Base-by-base conservation (phyloP, 2,888 invertebrate species). In the Harpagoxenus sublaevis region DNA sequence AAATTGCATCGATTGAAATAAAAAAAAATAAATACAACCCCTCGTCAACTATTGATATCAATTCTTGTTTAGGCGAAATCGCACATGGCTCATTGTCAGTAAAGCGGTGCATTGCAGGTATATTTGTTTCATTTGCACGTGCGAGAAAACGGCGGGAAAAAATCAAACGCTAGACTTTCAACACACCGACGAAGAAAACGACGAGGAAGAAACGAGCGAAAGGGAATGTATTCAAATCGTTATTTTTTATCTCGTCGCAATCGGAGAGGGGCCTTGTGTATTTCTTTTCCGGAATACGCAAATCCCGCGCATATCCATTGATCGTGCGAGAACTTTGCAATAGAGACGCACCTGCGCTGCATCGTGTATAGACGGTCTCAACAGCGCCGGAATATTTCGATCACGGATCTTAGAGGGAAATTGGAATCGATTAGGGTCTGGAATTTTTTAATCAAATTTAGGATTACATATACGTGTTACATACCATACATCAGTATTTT, bases 171-270 rank as follows among this genome's bases (percentile, higher is more conserved):
- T 45, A 48, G n/a, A 55, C 28, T 53, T 48, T 4, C n/a, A 45
- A 51, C 42, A 4, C 66, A 23, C 10, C 57, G 35, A 48, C 28
- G 35, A 71, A 51, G 23, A 9, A 39, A 79, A 60, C 31, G 35
- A 42, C 31, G 60, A 23, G 23, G 35, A 51, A 42, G 12, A 15
- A 62, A 51, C 12, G 57, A 45, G 68, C 53, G 31, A 82, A 48
- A 81, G 55, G 35, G 5, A 51, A 84, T 35, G 15, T 53, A 84
- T 84, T 84, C 82, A 68, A 84, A 82, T 84, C 45, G 60, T 82
- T 60, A 84, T 83, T 83, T 82, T 60, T 84, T 84, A 82, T 70
- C 60, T 55, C 48, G 31, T 42, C 28, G 60, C 28, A 63, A 70
- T 63, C 31, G 70, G 42, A 82, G 39, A 51, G 60, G 9, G 23